phyloP scores from a whole-genome alignment of 2,888 invertebrate genomes.

The Nowickia ferox region DNA sequence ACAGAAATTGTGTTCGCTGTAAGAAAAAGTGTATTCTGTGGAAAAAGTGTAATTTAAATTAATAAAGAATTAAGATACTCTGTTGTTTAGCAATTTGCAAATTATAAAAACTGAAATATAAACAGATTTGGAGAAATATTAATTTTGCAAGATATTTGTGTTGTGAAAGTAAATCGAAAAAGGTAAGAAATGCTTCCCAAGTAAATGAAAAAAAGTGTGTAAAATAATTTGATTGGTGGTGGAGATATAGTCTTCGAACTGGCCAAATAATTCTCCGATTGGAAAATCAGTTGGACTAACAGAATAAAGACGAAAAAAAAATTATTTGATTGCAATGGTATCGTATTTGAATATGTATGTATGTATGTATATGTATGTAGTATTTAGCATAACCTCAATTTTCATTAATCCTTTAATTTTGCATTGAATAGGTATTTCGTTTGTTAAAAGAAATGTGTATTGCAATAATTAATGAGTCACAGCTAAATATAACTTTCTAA shows the following conservation, averaged over 20 bases:
- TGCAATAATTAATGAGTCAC: slow-evolving; percentile 43
- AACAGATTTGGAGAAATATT: background rate
- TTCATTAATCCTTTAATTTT: background rate
- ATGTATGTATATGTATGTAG: background rate
- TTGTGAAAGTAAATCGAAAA: too few relatives aligned
- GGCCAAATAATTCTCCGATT: too few relatives aligned
- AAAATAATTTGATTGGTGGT: too few relatives aligned
- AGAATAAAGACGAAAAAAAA: too few relatives aligned
- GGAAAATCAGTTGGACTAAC: too few relatives aligned
- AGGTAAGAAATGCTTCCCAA: too few relatives aligned
- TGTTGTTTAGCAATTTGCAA: background rate
- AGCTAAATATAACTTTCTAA: slow-evolving; percentile 39
- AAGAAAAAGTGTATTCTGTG: background rate
- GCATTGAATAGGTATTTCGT: background rate
- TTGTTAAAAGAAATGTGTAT: background rate
- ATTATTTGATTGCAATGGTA: too few relatives aligned
- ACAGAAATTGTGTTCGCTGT: background rate
- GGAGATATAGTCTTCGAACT: too few relatives aligned
- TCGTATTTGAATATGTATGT: too few relatives aligned
- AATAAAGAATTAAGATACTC: background rate
- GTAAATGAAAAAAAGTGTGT: too few relatives aligned
- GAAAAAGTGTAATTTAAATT: background rate
- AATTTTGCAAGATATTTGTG: background rate
- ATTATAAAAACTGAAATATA: background rate
- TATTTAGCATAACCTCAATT: slow-evolving; percentile 1